Evolutionary conservation across 2,113 vertebrate species (phyloP), one percentile per base, ranked within the genome.

Genomic region (Mionectes macconnelli): DNA sequence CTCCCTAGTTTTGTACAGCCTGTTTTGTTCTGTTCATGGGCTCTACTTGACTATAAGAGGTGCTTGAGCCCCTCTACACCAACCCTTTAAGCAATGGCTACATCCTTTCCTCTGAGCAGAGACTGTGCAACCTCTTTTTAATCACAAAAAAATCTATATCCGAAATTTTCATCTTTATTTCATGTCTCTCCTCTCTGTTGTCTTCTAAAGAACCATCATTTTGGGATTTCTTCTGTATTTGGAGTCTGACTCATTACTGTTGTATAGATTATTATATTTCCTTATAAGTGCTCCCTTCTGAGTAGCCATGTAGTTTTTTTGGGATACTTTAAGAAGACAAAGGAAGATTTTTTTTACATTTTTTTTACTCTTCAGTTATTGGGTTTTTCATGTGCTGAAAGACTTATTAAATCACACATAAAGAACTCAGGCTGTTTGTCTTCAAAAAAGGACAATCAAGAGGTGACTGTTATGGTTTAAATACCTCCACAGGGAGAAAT

Each of bases 401-500:
- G 85, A 67, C 68, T 91, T 87, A 55, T 79, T 96, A 94, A 96
- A 93, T 87, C 87, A 95, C 30, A 49, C 55, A n/a, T 91, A 84
- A 83, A 91, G 42, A 74, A 85, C 35, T 93, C 52, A 31, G 52
- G 64, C 30, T 92, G 55, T 96, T 95, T 92, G 56, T 91, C 52
- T 88, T 77, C 66, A 73, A 88, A 88, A 85, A 91, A 87, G 68
- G 82, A 93, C 85, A 83, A 94, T 90, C 47, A 83, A 74, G 72
- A 91, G 75, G 87, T 95, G 82, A 88, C 75, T 89, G 83, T 94
- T 93, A 74, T 8, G 7, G 39, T 28, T 47, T 93, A 90, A 95
- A 93, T 91, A 64, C 60, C 85, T 94, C 90, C 83, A 94, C 56
- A 60, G 85, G 83, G 93, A 88, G 64, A 90, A 94, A 88, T 94